Evolutionary conservation across 2,797 vertebrate genomes (phyloP).

Genomic region (Lophura swinhoii): DNA sequence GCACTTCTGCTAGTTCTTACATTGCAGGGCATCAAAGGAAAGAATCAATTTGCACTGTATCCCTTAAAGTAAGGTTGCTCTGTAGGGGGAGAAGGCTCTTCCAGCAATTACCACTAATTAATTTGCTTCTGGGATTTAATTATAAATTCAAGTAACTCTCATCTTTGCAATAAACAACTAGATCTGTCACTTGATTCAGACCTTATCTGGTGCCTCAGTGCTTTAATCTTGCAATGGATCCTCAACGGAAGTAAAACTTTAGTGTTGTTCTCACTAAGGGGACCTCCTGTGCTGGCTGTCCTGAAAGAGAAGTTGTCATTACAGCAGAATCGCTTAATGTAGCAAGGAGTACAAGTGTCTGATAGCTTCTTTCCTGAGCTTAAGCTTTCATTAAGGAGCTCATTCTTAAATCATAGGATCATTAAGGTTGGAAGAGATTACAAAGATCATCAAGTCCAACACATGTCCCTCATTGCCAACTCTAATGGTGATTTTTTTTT

Average conservation of each 20-base stretch:
- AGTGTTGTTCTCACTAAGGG: not conserved
- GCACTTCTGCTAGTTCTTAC: not conserved
- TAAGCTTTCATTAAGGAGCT: not conserved
- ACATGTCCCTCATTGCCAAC: too few relatives aligned
- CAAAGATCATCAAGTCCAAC: too few relatives aligned
- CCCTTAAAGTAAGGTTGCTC: not conserved
- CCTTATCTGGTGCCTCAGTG: not conserved
- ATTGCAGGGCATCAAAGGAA: not conserved
- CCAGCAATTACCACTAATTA: not conserved
- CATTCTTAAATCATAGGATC: not conserved
- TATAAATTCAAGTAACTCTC: not conserved
- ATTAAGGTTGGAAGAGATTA: too few relatives aligned
- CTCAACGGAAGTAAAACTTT: not conserved
- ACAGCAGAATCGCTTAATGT: not conserved
- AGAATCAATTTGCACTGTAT: not conserved
- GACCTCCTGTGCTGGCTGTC: not conserved
- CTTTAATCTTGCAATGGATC: not conserved
- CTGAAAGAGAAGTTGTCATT: not conserved
- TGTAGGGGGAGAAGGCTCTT: not conserved
- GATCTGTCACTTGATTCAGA: not conserved
- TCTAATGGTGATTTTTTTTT: not conserved
- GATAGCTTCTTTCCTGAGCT: not conserved
- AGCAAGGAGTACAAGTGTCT: not conserved
- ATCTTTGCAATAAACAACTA: not conserved
- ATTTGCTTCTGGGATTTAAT: constrained; percentile 41